Percentiles rank a stretch among this genome's conserved stretches.
Conservation (phyloP, 2,888 invertebrate genomes). For the Pyrgus malvae region DNA sequence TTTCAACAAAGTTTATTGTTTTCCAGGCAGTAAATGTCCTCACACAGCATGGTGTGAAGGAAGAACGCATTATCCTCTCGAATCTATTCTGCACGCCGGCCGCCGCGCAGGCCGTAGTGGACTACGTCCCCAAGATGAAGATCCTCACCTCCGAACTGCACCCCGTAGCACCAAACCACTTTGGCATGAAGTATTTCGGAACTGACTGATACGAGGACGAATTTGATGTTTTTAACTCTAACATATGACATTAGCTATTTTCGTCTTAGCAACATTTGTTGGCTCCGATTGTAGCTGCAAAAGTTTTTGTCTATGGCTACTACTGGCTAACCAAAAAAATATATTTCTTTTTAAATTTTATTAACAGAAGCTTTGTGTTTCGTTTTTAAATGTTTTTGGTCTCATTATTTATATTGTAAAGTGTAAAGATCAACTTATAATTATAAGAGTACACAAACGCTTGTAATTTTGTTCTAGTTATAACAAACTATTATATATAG, state of each 20-base stretch:
- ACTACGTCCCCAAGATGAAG: conserved; percentile 94
- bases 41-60: conserved; percentile 95
- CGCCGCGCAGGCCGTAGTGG: conserved; percentile 91
- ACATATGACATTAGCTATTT: neutral
- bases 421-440: too few relatives aligned
- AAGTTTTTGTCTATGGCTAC: neutral
- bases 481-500: too few relatives aligned
- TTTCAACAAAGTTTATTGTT: neutral
- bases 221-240: conserved; percentile 30
- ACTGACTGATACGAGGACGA: conserved; percentile 87
- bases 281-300: neutral
- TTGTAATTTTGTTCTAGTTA: too few relatives aligned
- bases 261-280: neutral
- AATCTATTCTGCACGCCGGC: conserved; percentile 98
- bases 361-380: too few relatives aligned
- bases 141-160: conserved; percentile 98
- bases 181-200: conserved; percentile 99
- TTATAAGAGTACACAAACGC: too few relatives aligned
- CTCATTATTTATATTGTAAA: too few relatives aligned
- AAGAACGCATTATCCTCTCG: conserved; percentile 97
- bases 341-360: too few relatives aligned
- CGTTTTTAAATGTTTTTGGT: too few relatives aligned
- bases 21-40: conserved; percentile 95
- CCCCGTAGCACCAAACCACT: conserved; percentile 97
- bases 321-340: neutral